These are phyloP conservation scores for Leptinotarsa defecta DNA, from an alignment of 1,140 invertebrate species.

Conservation along the genomic window DNA sequence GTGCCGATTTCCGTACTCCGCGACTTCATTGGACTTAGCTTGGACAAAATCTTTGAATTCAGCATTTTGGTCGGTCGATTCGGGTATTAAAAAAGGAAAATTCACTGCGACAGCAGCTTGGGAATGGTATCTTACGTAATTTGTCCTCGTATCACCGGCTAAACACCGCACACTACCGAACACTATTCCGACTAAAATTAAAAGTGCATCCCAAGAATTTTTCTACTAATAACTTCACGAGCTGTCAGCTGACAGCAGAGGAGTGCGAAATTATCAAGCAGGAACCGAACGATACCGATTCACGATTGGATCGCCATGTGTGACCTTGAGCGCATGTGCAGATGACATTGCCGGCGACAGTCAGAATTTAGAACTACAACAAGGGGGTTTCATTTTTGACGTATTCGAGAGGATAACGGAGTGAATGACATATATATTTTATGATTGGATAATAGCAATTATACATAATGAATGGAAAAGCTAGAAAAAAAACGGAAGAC, in stretches of 20 bases:
- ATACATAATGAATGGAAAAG: too few relatives aligned
- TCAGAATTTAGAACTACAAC: too few relatives aligned
- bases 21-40: conserved; percentile 36
- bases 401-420: too few relatives aligned
- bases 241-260: neutral
- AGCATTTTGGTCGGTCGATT: conserved; percentile 44
- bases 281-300: too few relatives aligned
- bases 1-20: conserved; percentile 38
- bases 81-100: neutral
- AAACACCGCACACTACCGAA: neutral
- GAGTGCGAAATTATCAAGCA: too few relatives aligned
- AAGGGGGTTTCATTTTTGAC: too few relatives aligned
- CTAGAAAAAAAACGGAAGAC: too few relatives aligned
- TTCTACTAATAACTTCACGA: neutral
- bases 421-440: too few relatives aligned
- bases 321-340: too few relatives aligned
- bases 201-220: neutral
- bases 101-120: neutral
- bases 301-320: too few relatives aligned
- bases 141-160: neutral
- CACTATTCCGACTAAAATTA: neutral
- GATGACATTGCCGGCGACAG: too few relatives aligned
- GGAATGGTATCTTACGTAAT: conserved; percentile 5
- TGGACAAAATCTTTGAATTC: conserved; percentile 49
- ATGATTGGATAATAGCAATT: too few relatives aligned